These are phyloP conservation scores for Enoplosus armatus DNA, from an alignment of 2,797 vertebrate genomes.

Conservation along the genomic window DNA sequence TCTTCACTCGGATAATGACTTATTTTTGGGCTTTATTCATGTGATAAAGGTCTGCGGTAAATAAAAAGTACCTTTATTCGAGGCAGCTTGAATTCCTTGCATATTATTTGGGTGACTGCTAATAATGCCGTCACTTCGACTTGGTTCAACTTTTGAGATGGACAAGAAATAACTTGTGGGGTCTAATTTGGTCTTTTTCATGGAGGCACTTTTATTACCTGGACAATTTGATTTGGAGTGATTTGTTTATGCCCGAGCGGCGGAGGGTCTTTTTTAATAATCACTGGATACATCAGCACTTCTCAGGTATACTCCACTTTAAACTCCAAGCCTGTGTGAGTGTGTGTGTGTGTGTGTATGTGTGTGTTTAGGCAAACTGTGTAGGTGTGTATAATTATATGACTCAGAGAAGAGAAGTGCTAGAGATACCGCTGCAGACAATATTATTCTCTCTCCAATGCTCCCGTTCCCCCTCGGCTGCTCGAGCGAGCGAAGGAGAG, in stretches of 20 bases:
- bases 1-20: conserved; percentile 1
- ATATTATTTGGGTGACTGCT: neutral
- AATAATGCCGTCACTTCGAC: conserved; percentile 11
- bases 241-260: conserved; percentile 60
- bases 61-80: neutral
- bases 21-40: neutral
- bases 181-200: conserved; percentile 35
- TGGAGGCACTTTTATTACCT: conserved; percentile 53
- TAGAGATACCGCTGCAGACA: conserved; percentile 71
- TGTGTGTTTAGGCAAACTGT: conserved; percentile 65
- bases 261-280: conserved; percentile 58
- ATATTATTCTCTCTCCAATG: conserved; percentile 76
- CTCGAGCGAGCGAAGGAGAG: conserved; percentile 53
- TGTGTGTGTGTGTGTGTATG: conserved; percentile 22
- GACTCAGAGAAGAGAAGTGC: conserved; percentile 72
- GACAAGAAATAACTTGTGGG: conserved; percentile 35
- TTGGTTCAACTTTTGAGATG: conserved; percentile 7
- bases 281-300: conserved; percentile 61
- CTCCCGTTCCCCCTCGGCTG: conserved; percentile 52
- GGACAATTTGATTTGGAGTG: conserved; percentile 56
- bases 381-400: conserved; percentile 80
- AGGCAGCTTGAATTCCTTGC: neutral
- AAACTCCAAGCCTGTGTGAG: conserved; percentile 37
- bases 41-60: neutral
- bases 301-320: conserved; percentile 52